phyloP scores from a whole-genome alignment of 2,113 vertebrate species.

The Cyprinodon tularosa region DNA sequence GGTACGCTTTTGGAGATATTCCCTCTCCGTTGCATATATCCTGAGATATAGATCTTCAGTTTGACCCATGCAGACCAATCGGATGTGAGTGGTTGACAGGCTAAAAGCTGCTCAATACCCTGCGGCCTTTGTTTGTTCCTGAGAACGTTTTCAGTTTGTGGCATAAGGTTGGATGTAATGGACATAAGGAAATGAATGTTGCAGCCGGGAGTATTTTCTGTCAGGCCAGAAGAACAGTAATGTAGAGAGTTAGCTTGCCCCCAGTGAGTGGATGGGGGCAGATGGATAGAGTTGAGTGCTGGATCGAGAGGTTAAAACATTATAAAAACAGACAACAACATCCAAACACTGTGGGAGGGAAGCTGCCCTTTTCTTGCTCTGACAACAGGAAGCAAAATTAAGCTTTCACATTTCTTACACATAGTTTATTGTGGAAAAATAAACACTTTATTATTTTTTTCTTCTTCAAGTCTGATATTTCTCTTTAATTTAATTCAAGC shows the following conservation, averaged over 20 bases:
- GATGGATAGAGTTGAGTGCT: conserved; percentile 59
- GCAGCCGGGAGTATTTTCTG: conserved; percentile 62
- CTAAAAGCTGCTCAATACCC: conserved; percentile 51
- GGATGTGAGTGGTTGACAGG: conserved; percentile 58
- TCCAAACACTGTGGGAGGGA: conserved; percentile 60
- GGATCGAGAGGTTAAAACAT: conserved; percentile 52
- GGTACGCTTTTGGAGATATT: conserved; percentile 21
- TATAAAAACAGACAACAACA: conserved; percentile 70
- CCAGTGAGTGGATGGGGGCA: conserved; percentile 42
- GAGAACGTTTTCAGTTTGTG: conserved; percentile 46
- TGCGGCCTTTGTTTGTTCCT: conserved; percentile 25
- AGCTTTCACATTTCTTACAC: conserved; percentile 19
- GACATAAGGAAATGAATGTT: conserved; percentile 66
- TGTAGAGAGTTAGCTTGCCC: conserved; percentile 42
- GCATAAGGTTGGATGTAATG: conserved; percentile 58
- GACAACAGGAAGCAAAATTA: conserved; percentile 48
- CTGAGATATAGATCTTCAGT: conserved; percentile 50
- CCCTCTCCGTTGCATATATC: conserved; percentile 24
- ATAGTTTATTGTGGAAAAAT: conserved; percentile 3
- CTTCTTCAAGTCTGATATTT: conserved; percentile 7
- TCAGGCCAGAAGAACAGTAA: conserved; percentile 43
- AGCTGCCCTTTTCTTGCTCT: conserved; percentile 41
- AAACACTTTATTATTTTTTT: conserved; percentile 1
- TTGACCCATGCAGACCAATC: conserved; percentile 36
- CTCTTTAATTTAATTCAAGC: conserved; percentile 4